Conservation (phyloP, 2,888 invertebrate genomes). For the Bembecia ichneumoniformis region DNA sequence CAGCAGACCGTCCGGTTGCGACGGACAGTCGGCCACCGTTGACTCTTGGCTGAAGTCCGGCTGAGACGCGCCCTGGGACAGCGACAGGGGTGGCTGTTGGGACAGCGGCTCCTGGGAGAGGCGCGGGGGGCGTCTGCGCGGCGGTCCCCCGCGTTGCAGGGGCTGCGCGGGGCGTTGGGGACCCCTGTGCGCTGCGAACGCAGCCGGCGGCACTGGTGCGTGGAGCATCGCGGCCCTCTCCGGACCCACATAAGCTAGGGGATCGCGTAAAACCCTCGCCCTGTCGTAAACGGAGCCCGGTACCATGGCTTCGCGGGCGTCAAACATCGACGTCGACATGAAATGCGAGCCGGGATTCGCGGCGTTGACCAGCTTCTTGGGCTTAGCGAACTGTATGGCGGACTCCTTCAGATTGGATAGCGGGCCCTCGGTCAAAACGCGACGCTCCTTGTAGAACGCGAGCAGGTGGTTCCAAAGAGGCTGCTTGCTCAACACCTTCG, state of each 20-base stretch:
- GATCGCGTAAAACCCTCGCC: slow-evolving; percentile 86
- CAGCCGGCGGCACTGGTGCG: slow-evolving; percentile 92
- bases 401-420: slow-evolving; percentile 97
- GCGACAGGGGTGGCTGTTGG: slow-evolving; percentile 78
- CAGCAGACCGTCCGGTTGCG: slow-evolving; percentile 94
- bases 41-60: slow-evolving; percentile 87
- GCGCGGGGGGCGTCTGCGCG: slow-evolving; percentile 49
- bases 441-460: slow-evolving; percentile 97
- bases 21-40: slow-evolving; percentile 87
- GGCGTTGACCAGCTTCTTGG: slow-evolving; percentile 94
- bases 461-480: slow-evolving; percentile 98
- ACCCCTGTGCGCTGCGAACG: slow-evolving; percentile 92
- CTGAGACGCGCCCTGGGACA: slow-evolving; percentile 82
- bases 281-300: slow-evolving; percentile 95
- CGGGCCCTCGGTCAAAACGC: slow-evolving; percentile 97
- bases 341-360: slow-evolving; percentile 97
- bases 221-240: slow-evolving; percentile 83
- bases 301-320: slow-evolving; percentile 94
- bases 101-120: slow-evolving; percentile 81
- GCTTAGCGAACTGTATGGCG: slow-evolving; percentile 96
- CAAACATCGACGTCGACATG: slow-evolving; percentile 97
- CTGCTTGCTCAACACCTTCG: slow-evolving; percentile 98
- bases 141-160: slow-evolving; percentile 79
- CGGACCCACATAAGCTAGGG: slow-evolving; percentile 92
- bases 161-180: slow-evolving; percentile 78